phyloP scores from a whole-genome alignment of 1,140 invertebrate species.

The Aradophagus sp. region DNA sequence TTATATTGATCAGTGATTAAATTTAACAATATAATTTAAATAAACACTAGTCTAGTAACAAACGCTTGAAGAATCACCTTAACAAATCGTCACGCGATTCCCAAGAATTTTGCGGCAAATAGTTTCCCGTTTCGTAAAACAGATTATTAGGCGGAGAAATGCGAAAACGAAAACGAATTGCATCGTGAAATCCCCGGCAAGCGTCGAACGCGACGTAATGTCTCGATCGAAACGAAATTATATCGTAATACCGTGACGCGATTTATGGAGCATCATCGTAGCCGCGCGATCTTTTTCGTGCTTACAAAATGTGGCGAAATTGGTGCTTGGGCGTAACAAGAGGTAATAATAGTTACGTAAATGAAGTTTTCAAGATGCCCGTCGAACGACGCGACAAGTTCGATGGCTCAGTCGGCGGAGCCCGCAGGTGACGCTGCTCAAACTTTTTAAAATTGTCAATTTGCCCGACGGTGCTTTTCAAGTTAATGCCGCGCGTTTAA shows the following conservation, averaged over 20 bases:
- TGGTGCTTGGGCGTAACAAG: slow-evolving; percentile 40
- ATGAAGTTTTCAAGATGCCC: slow-evolving; percentile 47
- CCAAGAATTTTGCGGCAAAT: too few species aligned
- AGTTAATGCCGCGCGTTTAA: slow-evolving; percentile 51
- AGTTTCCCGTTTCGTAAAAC: too few species aligned
- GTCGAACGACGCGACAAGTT: slow-evolving; percentile 55
- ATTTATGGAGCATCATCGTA: slow-evolving; percentile 21
- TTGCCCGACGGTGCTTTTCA: slow-evolving; percentile 56
- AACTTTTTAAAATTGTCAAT: slow-evolving; percentile 63
- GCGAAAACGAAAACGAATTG: too few species aligned
- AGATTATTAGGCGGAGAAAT: too few species aligned
- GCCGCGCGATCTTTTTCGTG: slow-evolving; percentile 31
- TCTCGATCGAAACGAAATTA: slow-evolving; percentile 28
- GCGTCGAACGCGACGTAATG: too few species aligned
- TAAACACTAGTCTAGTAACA: too few species aligned
- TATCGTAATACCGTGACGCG: slow-evolving; percentile 14
- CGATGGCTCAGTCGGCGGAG: slow-evolving; percentile 33
- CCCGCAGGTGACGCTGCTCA: slow-evolving; percentile 55
- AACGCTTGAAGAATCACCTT: too few species aligned
- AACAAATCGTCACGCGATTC: too few species aligned
- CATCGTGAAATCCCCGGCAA: too few species aligned
- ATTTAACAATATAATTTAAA: too few species aligned
- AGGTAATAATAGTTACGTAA: slow-evolving; percentile 51
- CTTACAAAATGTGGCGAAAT: slow-evolving; percentile 44
- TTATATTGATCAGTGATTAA: too few species aligned